Evolutionary conservation across 2,888 invertebrate species (phyloP), one percentile per base, ranked within the genome.

Genomic region (Hydroisotoma schaefferi): DNA sequence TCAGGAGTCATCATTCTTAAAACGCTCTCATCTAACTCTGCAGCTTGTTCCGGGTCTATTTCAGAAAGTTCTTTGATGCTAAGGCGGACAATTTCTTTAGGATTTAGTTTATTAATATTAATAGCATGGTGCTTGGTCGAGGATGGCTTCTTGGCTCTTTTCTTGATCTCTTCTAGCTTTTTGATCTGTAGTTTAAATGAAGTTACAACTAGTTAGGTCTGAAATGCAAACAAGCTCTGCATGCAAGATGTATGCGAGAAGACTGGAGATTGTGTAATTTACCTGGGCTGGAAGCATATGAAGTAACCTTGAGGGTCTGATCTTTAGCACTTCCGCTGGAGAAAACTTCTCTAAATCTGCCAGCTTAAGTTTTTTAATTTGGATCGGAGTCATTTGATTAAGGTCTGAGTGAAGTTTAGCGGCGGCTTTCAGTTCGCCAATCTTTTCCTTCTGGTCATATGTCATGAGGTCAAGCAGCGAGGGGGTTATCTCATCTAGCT

Each of bases 371-470:
- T n/a, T 15, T 15, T 23, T 20, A 2, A 61, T 20, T 12, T 43
- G 54, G 37, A 47, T 29, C 5, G 57, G 51, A 3, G 25, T 28
- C 27, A 55, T 60, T 20, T 25, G 15, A 10, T 52, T 55, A 15
- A 27, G 43, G 4, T 56, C 20, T 2, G 55, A 51, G 8, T 43
- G 46, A 22, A 2, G 2, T 6, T 1, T 2, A n/a, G 49, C 44
- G 15, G 47, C n/a, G 15, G 55, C 26, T 8, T 58, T 27, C 10
- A 37, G 25, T 12, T n/a, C 1, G 43, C 12, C 18, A 1, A 59
- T 26, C 5, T 57, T 59, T 20, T 63, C 47, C 26, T 57, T 57
- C 49, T 63, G 59, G 10, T 55, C 59, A 12, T 55, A 47, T 1
- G 52, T 55, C 56, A 55, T 49, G 22, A 53, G 15, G 15, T 58